These are phyloP conservation scores for Aepyceros melampus DNA, from an alignment of 2,113 vertebrate genomes.

Conservation along the genomic window DNA sequence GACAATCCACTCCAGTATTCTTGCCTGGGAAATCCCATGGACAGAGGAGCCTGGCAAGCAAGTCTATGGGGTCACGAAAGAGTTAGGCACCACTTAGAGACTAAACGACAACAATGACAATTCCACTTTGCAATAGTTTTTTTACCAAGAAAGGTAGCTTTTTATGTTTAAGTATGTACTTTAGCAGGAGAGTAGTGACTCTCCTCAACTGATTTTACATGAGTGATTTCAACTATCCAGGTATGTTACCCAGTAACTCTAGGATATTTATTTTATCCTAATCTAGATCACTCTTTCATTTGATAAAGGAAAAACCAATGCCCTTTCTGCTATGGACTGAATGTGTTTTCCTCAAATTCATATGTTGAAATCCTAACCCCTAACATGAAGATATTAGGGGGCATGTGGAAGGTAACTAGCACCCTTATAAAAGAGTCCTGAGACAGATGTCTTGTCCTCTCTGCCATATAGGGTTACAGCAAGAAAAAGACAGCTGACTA, in stretches of 20 bases:
- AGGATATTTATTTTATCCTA: background rate
- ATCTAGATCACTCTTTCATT: background rate
- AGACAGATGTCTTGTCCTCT: background rate
- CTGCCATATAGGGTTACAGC: background rate
- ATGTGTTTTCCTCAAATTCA: background rate
- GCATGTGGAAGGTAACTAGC: background rate
- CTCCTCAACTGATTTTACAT: constrained; percentile 21
- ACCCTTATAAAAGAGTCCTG: background rate
- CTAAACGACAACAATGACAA: background rate
- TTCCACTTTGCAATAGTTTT: constrained; percentile 48
- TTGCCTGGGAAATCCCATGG: background rate
- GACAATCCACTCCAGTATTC: background rate
- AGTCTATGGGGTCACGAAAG: background rate
- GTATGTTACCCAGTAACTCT: background rate
- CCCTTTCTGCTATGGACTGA: background rate
- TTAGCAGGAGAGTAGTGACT: constrained; percentile 26
- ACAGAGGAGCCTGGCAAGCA: background rate
- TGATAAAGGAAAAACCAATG: background rate
- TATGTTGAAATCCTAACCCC: background rate
- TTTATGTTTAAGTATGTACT: constrained; percentile 45
- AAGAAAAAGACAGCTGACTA: background rate
- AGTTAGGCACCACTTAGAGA: background rate
- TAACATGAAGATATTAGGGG: background rate
- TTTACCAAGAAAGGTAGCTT: background rate
- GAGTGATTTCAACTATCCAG: constrained; percentile 36